Evolutionary conservation across 2,888 invertebrate species (phyloP).

Genomic region (Homarus gammarus): DNA sequence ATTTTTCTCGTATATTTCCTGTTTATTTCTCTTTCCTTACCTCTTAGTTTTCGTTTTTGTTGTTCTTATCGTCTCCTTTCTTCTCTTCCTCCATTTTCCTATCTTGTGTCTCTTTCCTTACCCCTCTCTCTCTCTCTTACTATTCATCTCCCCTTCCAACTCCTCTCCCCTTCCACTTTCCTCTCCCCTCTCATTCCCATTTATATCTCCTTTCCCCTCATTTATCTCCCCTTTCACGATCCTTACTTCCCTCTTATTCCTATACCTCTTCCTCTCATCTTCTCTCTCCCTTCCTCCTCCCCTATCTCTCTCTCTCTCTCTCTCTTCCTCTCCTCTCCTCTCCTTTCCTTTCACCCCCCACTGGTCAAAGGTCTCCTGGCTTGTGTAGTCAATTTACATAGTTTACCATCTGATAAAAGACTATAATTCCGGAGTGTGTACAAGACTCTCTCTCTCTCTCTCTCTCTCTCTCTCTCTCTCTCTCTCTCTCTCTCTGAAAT

Average conservation of each 20-base stretch:
- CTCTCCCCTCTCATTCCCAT: too few relatives aligned
- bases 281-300: background rate
- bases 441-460: background rate
- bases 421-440: background rate
- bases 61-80: too few relatives aligned
- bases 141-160: background rate
- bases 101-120: too few relatives aligned
- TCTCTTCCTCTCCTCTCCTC: background rate
- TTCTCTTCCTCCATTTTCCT: too few relatives aligned
- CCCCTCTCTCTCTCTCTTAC: conserved; percentile 17
- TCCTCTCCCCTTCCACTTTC: too few relatives aligned
- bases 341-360: background rate
- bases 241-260: background rate
- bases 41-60: too few relatives aligned
- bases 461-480: background rate
- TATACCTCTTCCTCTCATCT: background rate
- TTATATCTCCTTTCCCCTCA: background rate
- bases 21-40: too few relatives aligned
- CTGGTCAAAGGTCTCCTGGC: background rate
- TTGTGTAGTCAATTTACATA: background rate
- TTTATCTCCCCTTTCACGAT: background rate
- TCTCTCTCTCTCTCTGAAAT: background rate
- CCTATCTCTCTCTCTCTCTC: background rate
- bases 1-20: too few relatives aligned
- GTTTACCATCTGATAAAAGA: background rate